A percentile compares a stretch with the other conserved stretches of the same genome.
phyloP scores from a whole-genome alignment of 2,113 vertebrate genomes.

The Ctenodactylus gundi region DNA sequence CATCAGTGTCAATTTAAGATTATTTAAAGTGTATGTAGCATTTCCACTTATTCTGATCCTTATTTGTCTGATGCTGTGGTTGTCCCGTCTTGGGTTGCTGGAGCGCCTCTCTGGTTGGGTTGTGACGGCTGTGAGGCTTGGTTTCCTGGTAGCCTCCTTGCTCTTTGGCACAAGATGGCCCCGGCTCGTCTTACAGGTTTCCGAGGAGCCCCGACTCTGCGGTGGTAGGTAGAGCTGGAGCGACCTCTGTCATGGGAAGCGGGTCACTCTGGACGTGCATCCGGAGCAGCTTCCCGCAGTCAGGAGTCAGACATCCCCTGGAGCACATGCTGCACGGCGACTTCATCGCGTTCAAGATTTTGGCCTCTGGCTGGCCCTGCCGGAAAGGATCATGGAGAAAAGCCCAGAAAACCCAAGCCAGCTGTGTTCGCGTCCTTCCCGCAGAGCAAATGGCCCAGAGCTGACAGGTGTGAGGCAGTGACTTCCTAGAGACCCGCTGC shows the following conservation, averaged over 20 bases:
- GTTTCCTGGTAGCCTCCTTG: not conserved
- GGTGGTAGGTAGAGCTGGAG: not conserved
- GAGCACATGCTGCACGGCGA: constrained; percentile 29
- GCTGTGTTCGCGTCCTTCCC: constrained; percentile 66
- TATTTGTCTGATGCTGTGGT: not conserved
- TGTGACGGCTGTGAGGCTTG: not conserved
- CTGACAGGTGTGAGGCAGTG: constrained; percentile 66
- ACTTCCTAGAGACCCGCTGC: constrained; percentile 54
- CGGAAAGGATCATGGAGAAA: constrained; percentile 70
- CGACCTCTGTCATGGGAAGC: not conserved
- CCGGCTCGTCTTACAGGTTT: not conserved
- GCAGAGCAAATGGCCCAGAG: constrained; percentile 42
- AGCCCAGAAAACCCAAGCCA: constrained; percentile 73
- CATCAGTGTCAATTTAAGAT: not conserved
- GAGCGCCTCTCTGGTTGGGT: not conserved
- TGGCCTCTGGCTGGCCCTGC: constrained; percentile 74
- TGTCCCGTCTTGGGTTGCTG: not conserved
- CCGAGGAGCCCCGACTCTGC: not conserved
- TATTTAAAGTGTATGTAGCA: not conserved
- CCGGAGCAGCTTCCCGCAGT: not conserved
- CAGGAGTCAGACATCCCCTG: not conserved
- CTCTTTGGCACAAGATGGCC: not conserved
- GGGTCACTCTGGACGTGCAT: not conserved
- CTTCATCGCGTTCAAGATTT: not conserved
- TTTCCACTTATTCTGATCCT: not conserved